A percentile compares a stretch with the other conserved stretches of the same genome.
phyloP scores from a whole-genome alignment of 2,888 invertebrate genomes.

The Bhutanitis thaidina region DNA sequence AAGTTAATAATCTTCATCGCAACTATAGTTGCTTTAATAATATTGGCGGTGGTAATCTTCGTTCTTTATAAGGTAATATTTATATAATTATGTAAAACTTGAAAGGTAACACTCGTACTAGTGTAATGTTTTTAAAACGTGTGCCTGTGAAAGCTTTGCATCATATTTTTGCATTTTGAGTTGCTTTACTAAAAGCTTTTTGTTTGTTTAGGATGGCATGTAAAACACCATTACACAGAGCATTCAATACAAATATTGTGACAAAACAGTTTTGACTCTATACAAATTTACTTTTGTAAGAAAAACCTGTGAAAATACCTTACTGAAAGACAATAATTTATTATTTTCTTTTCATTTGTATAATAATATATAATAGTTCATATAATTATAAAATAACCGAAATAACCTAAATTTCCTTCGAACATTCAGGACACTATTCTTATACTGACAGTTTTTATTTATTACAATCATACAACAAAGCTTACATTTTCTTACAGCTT shows the following conservation, averaged over 20 bases:
- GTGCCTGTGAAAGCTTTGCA: background rate
- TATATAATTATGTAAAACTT: background rate
- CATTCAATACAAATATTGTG: background rate
- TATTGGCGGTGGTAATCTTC: constrained; percentile 34
- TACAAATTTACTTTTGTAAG: background rate
- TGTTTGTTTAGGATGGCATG: constrained; percentile 4
- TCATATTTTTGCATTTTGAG: background rate
- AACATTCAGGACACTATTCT: too few relatives aligned
- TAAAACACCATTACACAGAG: background rate
- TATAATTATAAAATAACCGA: too few relatives aligned
- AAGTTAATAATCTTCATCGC: constrained; percentile 37
- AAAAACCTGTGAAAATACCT: background rate
- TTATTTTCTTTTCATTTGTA: too few relatives aligned
- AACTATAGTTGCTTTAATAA: constrained; percentile 33
- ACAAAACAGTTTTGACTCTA: background rate
- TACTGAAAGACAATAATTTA: too few relatives aligned
- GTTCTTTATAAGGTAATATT: constrained; percentile 12
- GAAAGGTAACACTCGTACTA: too few relatives aligned
- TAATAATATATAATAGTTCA: too few relatives aligned
- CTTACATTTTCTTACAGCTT: too few relatives aligned
- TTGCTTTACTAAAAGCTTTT: constrained; percentile 5
- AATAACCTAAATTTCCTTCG: too few relatives aligned
- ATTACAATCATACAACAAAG: too few relatives aligned
- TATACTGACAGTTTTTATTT: too few relatives aligned
- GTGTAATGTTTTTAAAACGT: background rate